Percentiles rank a stretch among this genome's conserved stretches.
These are phyloP conservation scores for Orbicella faveolata DNA, from an alignment of 64 coral and sea anemone genomes.

Conservation along the genomic window DNA sequence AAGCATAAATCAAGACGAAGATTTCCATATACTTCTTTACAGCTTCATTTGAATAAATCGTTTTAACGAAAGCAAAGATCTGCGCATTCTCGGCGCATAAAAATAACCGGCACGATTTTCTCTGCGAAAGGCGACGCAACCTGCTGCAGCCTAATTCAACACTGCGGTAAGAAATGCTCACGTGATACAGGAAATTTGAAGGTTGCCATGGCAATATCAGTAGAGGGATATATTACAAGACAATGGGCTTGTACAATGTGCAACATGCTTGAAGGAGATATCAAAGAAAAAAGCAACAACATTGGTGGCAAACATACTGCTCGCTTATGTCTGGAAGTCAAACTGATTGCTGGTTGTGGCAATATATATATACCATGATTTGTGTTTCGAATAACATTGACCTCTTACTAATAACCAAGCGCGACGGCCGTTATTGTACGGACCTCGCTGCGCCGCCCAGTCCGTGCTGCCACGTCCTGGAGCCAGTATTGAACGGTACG, in stretches of 20 bases:
- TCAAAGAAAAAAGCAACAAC: neutral
- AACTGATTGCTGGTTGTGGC: no score
- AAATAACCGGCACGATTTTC: neutral
- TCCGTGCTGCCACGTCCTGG: no score
- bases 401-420: no score
- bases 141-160: neutral
- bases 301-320: no score
- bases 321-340: no score
- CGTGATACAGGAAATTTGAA: neutral
- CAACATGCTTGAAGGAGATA: neutral
- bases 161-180: neutral
- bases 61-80: neutral
- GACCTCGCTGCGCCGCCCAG: no score
- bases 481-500: no score
- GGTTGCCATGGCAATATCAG: neutral
- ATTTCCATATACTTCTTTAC: neutral
- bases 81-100: neutral
- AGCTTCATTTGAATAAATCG: neutral
- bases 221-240: no score
- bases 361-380: no score
- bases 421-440: no score
- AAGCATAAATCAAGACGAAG: neutral
- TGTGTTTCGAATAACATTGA: no score
- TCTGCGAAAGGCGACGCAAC: neutral
- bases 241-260: neutral